Conservation (phyloP, 1,140 invertebrate genomes). For the Trichonephila clavipes region DNA sequence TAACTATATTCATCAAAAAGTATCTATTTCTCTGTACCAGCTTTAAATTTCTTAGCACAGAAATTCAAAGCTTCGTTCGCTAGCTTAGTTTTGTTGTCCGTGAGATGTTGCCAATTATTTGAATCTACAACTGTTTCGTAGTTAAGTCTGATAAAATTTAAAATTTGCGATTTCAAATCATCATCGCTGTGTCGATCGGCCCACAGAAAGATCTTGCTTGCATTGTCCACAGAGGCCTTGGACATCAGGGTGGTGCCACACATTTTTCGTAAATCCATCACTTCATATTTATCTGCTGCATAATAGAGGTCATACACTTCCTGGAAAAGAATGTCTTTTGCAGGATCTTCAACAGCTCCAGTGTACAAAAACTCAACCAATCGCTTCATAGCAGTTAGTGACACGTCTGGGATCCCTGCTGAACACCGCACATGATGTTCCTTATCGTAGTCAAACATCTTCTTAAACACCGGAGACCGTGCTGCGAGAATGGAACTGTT, state of each 20-base stretch:
- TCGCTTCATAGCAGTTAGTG: not conserved
- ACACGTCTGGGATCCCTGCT: not conserved
- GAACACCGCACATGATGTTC: not conserved
- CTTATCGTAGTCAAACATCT: not conserved
- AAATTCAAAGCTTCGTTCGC: too few species aligned
- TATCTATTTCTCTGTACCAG: too few species aligned
- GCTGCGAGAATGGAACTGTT: not conserved
- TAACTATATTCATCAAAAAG: too few species aligned
- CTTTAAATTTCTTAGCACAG: too few species aligned
- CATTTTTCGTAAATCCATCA: too few species aligned
- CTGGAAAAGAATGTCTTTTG: not conserved
- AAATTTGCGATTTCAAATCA: not conserved
- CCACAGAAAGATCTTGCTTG: too few species aligned
- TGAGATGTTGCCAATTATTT: too few species aligned
- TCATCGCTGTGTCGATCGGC: not conserved
- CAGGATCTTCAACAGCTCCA: not conserved
- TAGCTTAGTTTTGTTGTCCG: too few species aligned
- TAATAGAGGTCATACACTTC: not conserved
- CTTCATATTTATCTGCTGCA: slow-evolving; percentile 19
- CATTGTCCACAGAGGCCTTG: too few species aligned
- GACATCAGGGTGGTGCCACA: too few species aligned
- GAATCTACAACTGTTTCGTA: not conserved
- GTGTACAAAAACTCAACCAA: not conserved
- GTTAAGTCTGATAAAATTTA: not conserved
- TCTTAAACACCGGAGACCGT: not conserved